These are phyloP conservation scores for Puffinus mauretanicus DNA, from an alignment of 2,113 vertebrate genomes.

Conservation along the genomic window DNA sequence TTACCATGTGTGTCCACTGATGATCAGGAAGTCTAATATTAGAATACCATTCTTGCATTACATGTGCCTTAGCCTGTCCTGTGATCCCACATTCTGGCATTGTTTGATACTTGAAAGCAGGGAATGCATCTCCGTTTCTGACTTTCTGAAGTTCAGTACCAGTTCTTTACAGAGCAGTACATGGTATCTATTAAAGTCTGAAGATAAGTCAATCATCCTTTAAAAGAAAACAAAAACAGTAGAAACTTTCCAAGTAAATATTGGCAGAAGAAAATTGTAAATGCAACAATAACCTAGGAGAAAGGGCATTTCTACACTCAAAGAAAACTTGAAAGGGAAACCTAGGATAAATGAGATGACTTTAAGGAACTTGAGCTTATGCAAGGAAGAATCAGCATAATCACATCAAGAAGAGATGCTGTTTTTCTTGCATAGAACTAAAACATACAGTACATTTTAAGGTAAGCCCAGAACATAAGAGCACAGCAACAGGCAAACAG, in stretches of 20 bases:
- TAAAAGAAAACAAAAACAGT: background rate
- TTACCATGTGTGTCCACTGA: background rate
- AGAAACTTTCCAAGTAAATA: background rate
- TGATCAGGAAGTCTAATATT: background rate
- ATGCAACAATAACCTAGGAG: background rate
- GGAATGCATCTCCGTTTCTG: background rate
- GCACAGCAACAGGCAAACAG: background rate
- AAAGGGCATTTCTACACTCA: background rate
- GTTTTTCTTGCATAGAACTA: background rate
- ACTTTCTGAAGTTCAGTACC: background rate
- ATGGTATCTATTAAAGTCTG: background rate
- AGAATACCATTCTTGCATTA: background rate
- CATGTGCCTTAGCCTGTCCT: background rate
- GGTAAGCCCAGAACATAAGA: background rate
- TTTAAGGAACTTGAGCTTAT: background rate
- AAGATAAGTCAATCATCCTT: background rate
- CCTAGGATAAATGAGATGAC: background rate
- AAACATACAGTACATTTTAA: background rate
- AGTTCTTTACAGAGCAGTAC: background rate
- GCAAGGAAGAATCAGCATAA: background rate
- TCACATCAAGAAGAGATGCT: background rate
- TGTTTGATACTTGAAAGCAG: background rate
- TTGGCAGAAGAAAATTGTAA: fast-evolving
- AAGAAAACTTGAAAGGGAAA: background rate
- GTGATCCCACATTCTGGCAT: background rate